These are phyloP conservation scores for Crenichthys baileyi DNA, from an alignment of 2,797 vertebrate species.

Conservation along the genomic window DNA sequence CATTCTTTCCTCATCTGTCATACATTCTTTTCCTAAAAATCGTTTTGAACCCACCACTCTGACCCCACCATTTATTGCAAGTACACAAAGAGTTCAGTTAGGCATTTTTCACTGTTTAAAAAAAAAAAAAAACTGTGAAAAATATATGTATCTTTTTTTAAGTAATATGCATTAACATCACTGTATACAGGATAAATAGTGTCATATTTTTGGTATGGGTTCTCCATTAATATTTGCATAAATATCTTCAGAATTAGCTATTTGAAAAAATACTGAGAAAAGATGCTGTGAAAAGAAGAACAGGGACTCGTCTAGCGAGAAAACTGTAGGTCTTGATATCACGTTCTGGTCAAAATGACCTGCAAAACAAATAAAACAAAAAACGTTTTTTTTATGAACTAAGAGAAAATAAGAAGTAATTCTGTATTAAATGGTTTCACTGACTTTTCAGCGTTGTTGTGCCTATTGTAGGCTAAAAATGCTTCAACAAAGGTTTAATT, in stretches of 20 bases:
- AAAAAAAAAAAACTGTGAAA: too few relatives aligned
- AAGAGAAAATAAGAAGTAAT: not conserved
- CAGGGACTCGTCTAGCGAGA: not conserved
- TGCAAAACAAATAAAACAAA: not conserved
- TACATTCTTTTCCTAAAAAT: slow-evolving; percentile 52
- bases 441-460: not conserved
- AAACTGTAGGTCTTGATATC: not conserved
- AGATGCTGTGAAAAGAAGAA: too few relatives aligned
- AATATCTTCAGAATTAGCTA: not conserved
- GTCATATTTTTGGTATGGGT: not conserved
- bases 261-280: too few relatives aligned
- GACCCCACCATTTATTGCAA: not conserved
- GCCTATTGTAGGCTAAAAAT: not conserved
- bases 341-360: not conserved
- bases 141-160: not conserved
- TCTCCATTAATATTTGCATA: not conserved
- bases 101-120: not conserved
- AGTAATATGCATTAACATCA: not conserved
- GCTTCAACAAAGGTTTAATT: not conserved
- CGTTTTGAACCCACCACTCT: slow-evolving; percentile 15
- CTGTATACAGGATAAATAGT: not conserved
- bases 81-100: not conserved
- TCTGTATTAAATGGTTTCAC: not conserved
- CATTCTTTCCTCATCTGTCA: slow-evolving; percentile 67
- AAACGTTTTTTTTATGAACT: not conserved